Evolutionary conservation across 2,888 invertebrate genomes (phyloP), one percentile per base, ranked within the genome.

Genomic region (Stenichneumon culpator): DNA sequence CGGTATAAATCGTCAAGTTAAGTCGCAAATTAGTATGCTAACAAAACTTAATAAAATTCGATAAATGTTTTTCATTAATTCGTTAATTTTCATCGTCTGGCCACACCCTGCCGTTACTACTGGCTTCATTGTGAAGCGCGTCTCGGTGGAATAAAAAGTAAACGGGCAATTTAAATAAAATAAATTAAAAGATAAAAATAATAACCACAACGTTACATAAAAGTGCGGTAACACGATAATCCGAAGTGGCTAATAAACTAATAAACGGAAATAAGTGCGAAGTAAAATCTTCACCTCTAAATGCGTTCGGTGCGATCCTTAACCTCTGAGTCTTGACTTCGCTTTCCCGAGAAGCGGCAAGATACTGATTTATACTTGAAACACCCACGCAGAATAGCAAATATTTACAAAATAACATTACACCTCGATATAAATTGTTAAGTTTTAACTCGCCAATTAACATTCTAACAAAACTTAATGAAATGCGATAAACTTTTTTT

Each of bases 291-390:
- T 83, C 73, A 67, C 22, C 32, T 14, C 57, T 14, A 11, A 67
- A 72, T 57, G 68, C 60, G 54, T 16, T 22, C 68, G 60, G 25
- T 54, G 25, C 52, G 39, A 25, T 63, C 69, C 79, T 79, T 39
- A n/a, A 54, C 28, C 63, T 44, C 32, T 16, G 16, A 54, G 50
- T 44, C 60, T 16, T 69, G 50, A 47, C 57, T 36, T 44, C 28
- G 47, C 44, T 63, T 54, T 79, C 36, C 11, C 25, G 25, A 72
- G 74, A 79, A 83, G 87, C 87, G 87, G 88, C 88, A 86, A 87
- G 86, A 90, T 88, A 88, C 89, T 90, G 90, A 90, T 90, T 90
- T 89, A 90, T 89, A 89, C 86, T 67, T 82, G 65, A 74, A 28
- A 28, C 19, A 50, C 1, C 6, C 50, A 72, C 67, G 57, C 19